Evolutionary conservation across 2,888 invertebrate species (phyloP), one percentile per base, ranked within the genome.

Genomic region (Itoplectis maculator): DNA sequence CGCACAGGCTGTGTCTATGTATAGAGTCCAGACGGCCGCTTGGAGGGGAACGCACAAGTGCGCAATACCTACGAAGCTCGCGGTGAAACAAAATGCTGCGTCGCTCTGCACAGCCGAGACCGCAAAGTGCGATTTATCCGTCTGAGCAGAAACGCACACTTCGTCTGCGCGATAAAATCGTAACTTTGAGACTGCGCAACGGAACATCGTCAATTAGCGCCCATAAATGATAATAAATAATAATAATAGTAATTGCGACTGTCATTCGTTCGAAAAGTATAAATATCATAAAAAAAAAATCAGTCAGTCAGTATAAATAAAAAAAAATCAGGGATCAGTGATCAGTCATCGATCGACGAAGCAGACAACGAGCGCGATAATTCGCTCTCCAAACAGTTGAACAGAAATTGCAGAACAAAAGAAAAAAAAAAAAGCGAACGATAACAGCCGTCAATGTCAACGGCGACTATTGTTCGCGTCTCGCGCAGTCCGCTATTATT

Each of bases 1-100:
- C 61, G 42, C 68, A 74, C 54, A 47, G 56, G 66, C 20, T 20
- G 66, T 54, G 51, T 40, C 7, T 65, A 54, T 54, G 23, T 75
- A 56, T 35, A 75, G 65, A 42, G 42, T 7, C 13, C 51, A 42
- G 40, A 7, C 20, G 42, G 47, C 15, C 54, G 42, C 54, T 5
- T 11, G 54, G 75, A 69, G 69, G 70, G 61, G 51, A 51, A 59
- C 20, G 49, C 70, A 72, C 75, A 79, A 79, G 82, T 82, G 82
- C 82, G 82, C 82, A 82, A 82, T 82, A 79, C 70, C 75, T 79
- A 70, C 74, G 75, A 37, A 65, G 79, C 75, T 29, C n/a, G n/a
- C n/a, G 65, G 49, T 82, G 65, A 75, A 29, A 29, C 59, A 54
- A 20, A 63, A 49, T n/a, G n/a, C 45, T 23, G 29, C 29, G 5